These are phyloP conservation scores for Belgica antarctica DNA, from an alignment of 2,888 invertebrate genomes.

Conservation along the genomic window DNA sequence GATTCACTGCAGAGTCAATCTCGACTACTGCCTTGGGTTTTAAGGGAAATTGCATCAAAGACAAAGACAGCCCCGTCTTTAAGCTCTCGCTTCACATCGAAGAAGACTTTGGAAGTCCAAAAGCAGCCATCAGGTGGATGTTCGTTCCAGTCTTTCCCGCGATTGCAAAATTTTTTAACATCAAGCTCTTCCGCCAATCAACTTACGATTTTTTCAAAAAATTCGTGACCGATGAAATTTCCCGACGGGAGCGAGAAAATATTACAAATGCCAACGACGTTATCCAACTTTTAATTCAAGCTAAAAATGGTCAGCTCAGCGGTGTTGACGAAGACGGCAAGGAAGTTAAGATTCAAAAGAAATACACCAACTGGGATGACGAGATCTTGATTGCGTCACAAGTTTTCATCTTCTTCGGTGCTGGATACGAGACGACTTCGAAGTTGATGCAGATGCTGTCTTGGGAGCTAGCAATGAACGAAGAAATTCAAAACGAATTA, in stretches of 20 bases:
- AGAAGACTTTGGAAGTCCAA: neutral
- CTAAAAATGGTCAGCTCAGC: conserved; percentile 46
- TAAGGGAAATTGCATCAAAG: conserved; percentile 57
- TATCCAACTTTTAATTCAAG: conserved; percentile 47
- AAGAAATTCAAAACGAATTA: conserved; percentile 60
- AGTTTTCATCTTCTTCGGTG: conserved; percentile 58
- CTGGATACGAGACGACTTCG: conserved; percentile 59
- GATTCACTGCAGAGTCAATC: conserved; percentile 58
- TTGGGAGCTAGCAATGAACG: conserved; percentile 61
- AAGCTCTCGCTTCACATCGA: conserved; percentile 50
- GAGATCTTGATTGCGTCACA: conserved; percentile 26
- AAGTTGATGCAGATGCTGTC: conserved; percentile 57
- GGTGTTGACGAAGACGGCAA: neutral
- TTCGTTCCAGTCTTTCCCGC: neutral
- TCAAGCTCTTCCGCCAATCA: neutral
- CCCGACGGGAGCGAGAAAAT: conserved; percentile 45
- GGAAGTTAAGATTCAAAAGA: conserved; percentile 29
- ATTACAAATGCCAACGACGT: conserved; percentile 46
- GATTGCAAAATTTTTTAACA: neutral
- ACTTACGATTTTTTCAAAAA: conserved; percentile 45
- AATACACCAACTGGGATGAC: conserved; percentile 23
- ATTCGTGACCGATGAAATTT: conserved; percentile 45
- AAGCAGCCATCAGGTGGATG: neutral
- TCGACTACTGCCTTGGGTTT: conserved; percentile 58
- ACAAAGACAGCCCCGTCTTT: conserved; percentile 59